Conservation (phyloP, 92 coral and sea anemone genomes). For the Desmophyllum pertusum region DNA sequence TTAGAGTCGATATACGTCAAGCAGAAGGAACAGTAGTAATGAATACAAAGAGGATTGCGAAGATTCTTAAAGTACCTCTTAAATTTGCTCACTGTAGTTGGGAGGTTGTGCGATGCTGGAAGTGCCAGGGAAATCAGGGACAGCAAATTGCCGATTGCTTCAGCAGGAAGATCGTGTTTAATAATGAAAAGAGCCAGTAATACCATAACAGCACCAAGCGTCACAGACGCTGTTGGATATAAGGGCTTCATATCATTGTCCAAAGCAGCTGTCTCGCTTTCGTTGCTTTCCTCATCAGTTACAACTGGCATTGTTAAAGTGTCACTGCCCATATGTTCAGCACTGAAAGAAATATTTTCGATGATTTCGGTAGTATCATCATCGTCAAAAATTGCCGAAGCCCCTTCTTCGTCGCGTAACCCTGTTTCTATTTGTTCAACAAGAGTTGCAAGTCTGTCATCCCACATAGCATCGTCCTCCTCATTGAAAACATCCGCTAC, state of each 20-base stretch:
- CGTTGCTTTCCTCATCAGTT: not conserved
- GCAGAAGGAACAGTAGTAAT: constrained; percentile 63
- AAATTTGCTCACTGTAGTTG: constrained; percentile 44
- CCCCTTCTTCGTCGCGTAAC: constrained; percentile 32
- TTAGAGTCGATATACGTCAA: constrained; percentile 31
- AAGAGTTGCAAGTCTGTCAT: constrained; percentile 19
- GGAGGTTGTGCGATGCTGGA: constrained; percentile 53
- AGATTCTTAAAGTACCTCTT: constrained; percentile 58
- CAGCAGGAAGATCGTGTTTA: constrained; percentile 58
- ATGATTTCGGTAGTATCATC: constrained; percentile 28
- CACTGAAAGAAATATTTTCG: constrained; percentile 12
- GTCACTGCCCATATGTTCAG: constrained; percentile 20
- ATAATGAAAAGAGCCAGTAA: constrained; percentile 61
- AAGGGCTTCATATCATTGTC: constrained; percentile 45
- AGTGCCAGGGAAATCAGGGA: constrained; percentile 49
- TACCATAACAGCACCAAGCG: constrained; percentile 65
- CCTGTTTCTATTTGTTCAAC: constrained; percentile 35
- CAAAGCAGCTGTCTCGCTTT: not conserved
- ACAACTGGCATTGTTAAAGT: not conserved
- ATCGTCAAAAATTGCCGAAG: constrained; percentile 27
- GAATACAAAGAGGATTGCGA: constrained; percentile 53
- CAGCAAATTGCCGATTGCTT: constrained; percentile 58
- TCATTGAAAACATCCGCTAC: too few species aligned
- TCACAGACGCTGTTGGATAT: constrained; percentile 54
- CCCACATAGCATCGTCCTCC: constrained; percentile 37